Percentiles rank a stretch among this genome's conserved stretches.
These are phyloP conservation scores for Donacobius atricapilla DNA, from an alignment of 2,113 vertebrate genomes.

Conservation along the genomic window DNA sequence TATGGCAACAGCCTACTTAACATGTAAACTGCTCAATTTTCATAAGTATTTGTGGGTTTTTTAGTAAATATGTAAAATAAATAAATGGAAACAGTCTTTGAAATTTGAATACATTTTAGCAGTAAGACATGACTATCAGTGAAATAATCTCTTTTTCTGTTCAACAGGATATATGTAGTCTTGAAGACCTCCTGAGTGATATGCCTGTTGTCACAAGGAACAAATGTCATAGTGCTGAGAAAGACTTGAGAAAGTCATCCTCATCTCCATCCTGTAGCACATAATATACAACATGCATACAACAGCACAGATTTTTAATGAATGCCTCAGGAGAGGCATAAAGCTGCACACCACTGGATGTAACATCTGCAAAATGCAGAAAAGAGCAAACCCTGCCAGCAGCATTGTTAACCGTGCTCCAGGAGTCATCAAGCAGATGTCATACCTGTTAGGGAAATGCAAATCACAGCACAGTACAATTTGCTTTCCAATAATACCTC, in stretches of 20 bases:
- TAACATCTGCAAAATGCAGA: slow-evolving; percentile 46
- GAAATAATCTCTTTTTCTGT: background rate
- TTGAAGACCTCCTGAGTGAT: background rate
- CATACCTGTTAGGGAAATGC: background rate
- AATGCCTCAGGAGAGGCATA: background rate
- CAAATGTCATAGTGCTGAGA: background rate
- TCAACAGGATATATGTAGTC: background rate
- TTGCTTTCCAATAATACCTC: background rate
- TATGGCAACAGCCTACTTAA: background rate
- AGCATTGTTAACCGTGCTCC: background rate
- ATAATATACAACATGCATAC: background rate
- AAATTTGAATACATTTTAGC: background rate
- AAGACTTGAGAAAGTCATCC: background rate
- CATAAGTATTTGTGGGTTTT: background rate
- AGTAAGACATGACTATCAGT: background rate
- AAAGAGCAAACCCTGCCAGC: background rate
- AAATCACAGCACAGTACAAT: background rate
- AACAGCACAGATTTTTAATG: background rate
- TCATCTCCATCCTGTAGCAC: background rate
- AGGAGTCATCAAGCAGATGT: slow-evolving; percentile 12
- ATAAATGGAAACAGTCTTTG: background rate
- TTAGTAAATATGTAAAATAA: background rate
- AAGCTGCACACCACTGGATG: background rate
- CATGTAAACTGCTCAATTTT: background rate
- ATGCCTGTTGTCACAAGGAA: background rate